phyloP scores from a whole-genome alignment of 2,888 invertebrate genomes.

The Peribatodes rhomboidaria region DNA sequence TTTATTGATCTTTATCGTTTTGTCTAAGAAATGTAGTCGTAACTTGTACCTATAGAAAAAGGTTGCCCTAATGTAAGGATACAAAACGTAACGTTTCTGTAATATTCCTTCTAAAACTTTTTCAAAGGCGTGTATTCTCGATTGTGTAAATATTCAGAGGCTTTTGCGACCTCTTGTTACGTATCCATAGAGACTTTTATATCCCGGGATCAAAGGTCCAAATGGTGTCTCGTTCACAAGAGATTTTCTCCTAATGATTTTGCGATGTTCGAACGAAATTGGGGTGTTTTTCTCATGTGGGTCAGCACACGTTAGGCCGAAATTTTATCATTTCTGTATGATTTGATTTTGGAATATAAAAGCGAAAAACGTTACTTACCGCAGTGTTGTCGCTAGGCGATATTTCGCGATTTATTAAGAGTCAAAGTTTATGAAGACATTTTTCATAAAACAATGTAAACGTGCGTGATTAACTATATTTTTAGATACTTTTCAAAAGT shows the following conservation, averaged over 20 bases:
- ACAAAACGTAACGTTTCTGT: constrained; percentile 16
- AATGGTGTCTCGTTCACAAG: constrained; percentile 70
- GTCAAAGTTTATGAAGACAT: too few relatives aligned
- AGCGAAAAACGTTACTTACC: background rate
- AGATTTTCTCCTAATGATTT: constrained; percentile 63
- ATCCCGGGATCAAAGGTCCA: constrained; percentile 63
- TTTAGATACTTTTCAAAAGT: too few relatives aligned
- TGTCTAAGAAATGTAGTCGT: constrained; percentile 9
- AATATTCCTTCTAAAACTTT: constrained; percentile 33
- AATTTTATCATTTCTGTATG: constrained; percentile 10
- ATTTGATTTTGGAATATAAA: background rate
- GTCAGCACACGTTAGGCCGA: constrained; percentile 16
- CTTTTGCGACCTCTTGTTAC: constrained; percentile 54
- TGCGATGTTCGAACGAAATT: constrained; percentile 32
- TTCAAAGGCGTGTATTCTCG: constrained; percentile 37
- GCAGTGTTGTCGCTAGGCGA: too few relatives aligned
- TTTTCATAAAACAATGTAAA: too few relatives aligned
- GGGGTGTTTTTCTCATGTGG: constrained; percentile 29
- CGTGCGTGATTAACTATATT: too few relatives aligned
- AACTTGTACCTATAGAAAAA: constrained; percentile 7
- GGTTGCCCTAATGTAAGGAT: constrained; percentile 7
- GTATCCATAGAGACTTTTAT: constrained; percentile 59
- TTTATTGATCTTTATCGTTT: constrained; percentile 21
- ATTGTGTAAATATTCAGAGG: constrained; percentile 38
- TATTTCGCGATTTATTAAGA: too few relatives aligned